Base-by-base conservation (phyloP, 37 sponge, comb jelly and placozoan species). In the Theonella swinhoei region DNA sequence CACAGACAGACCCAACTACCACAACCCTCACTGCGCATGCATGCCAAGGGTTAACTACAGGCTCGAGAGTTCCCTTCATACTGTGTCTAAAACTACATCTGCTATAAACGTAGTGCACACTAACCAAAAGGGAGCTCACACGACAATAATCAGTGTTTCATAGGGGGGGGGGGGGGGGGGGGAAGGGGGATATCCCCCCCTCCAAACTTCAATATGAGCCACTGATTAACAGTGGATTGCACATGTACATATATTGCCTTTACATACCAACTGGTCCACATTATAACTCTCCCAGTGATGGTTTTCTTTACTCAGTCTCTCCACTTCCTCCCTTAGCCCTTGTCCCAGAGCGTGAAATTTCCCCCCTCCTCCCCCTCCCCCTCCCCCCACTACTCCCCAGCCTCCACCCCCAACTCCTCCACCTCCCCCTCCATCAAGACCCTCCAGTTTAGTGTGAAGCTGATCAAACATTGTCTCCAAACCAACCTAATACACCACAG, bases 241-340 rank as follows among this genome's bases (percentile, higher is more conserved):
- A 25, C 20, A 26, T 61, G 17, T 4, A 60, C 24, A 8, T 60
- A 17, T 32, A 19, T 42, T 32, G 14, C 8, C 22, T 1, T 4
- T 26, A 35, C 90, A 42, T 30, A 96, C 96, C 91, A 96, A 62
- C 62, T 92, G 93, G 32, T 92, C 93, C 33, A 92, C 72, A 71
- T 92, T 92, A 76, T 90, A 87, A 26, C 72, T 35, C 40, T 91
- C 86, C 95, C 95, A 95, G 38, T 79, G 71, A 38, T 91, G 95
- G 38, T 74, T 39, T 39, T 79, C 54, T 36, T 71, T 72, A 82
- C 88, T 83, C 63, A 82, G 62, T 62, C 76, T 80, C 75, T 90
- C 90, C 30, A 96, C 86, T 28, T 90, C 77, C 82, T 92, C 91
- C 71, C 91, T 78, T 41, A 96, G 80, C 25, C 88, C 93, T 28